Percentiles rank a stretch among this genome's conserved stretches.
These are phyloP conservation scores for Emys orbicularis DNA, from an alignment of 2,797 vertebrate species.

Conservation along the genomic window DNA sequence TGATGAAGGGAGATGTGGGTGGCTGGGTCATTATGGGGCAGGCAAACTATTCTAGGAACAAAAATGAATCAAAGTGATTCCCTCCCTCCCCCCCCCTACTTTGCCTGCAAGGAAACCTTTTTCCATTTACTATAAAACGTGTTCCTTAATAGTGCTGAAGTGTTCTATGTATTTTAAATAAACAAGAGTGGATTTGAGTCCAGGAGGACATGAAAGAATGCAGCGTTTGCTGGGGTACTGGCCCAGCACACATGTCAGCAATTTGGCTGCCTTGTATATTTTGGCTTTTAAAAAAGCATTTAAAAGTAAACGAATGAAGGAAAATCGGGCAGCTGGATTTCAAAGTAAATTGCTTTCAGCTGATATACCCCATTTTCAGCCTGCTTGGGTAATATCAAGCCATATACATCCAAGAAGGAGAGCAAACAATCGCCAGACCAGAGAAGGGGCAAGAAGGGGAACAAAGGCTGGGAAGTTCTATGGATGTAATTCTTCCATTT, in stretches of 20 bases:
- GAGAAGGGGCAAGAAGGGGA: constrained; percentile 84
- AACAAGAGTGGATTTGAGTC: constrained; percentile 92
- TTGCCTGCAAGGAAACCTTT: constrained; percentile 90
- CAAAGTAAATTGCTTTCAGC: constrained; percentile 96
- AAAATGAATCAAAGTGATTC: constrained; percentile 89
- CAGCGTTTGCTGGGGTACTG: constrained; percentile 86
- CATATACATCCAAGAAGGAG: constrained; percentile 87
- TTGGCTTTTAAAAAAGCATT: constrained; percentile 95
- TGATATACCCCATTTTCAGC: constrained; percentile 91
- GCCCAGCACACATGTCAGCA: constrained; percentile 95
- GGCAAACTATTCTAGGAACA: constrained; percentile 84
- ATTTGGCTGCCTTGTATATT: constrained; percentile 98
- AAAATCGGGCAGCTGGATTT: constrained; percentile 94
- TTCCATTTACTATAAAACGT: constrained; percentile 94
- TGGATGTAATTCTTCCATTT: constrained; percentile 68
- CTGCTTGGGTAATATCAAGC: constrained; percentile 93
- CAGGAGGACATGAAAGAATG: constrained; percentile 95
- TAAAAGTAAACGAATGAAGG: constrained; percentile 96
- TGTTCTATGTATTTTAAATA: constrained; percentile 96
- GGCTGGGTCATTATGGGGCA: constrained; percentile 18
- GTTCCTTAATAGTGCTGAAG: constrained; percentile 95
- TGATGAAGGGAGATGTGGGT: constrained; percentile 7
- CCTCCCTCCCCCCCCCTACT: constrained; percentile 51
- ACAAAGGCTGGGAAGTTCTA: constrained; percentile 76
- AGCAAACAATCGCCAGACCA: constrained; percentile 84